A percentile compares a stretch with the other conserved stretches of the same genome.
Evolutionary conservation across 2,888 invertebrate species (phyloP).

Genomic region (Elysia crispata): DNA sequence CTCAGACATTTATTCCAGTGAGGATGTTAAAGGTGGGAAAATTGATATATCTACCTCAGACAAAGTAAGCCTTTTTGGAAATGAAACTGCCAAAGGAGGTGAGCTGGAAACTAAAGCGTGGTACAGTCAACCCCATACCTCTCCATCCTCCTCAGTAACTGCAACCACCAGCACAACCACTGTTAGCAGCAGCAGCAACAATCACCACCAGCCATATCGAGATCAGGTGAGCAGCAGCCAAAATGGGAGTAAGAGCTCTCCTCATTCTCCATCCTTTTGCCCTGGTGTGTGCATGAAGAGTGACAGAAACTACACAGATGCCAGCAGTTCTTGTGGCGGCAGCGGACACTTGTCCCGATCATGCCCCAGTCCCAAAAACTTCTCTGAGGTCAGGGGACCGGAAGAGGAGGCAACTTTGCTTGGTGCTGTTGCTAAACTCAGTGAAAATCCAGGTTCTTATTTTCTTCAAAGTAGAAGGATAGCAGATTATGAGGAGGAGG

Average conservation of each 20-base stretch:
- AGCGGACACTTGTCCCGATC: slow-evolving; percentile 39
- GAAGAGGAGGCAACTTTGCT: slow-evolving; percentile 31
- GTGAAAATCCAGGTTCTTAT: slow-evolving; percentile 36
- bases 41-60: too few species aligned
- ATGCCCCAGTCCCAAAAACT: slow-evolving; percentile 42
- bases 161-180: background rate
- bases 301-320: background rate
- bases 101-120: too few species aligned
- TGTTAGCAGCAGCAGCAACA: background rate
- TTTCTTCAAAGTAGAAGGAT: background rate
- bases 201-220: background rate
- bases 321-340: background rate
- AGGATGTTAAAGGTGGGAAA: too few species aligned
- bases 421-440: slow-evolving; percentile 28
- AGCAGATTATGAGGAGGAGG: background rate
- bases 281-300: too few species aligned
- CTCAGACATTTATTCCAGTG: background rate
- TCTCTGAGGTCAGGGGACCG: background rate
- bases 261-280: too few species aligned
- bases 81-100: too few species aligned
- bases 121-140: background rate
- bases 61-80: too few species aligned
- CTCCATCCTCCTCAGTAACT: background rate
- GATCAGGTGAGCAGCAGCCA: slow-evolving; percentile 20
- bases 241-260: background rate